These are phyloP conservation scores for Chinchilla lanigera DNA, from an alignment of 2,113 vertebrate species.

Conservation along the genomic window DNA sequence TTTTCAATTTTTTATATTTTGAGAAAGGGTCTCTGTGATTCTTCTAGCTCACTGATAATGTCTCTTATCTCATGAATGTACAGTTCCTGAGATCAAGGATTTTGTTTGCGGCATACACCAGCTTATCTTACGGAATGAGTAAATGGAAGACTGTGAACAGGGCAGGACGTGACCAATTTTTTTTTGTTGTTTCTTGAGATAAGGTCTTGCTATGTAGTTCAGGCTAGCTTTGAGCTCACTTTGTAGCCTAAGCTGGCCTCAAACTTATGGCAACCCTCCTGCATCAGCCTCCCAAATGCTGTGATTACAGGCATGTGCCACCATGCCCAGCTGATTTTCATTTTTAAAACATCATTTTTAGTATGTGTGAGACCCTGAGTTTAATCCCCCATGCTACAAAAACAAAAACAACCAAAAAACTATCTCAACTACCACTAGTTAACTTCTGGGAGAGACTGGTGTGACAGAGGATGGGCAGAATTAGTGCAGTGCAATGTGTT, in stretches of 20 bases:
- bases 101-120: background rate
- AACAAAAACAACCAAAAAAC: background rate
- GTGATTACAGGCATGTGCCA: background rate
- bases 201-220: background rate
- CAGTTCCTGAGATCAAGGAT: background rate
- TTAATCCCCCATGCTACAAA: background rate
- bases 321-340: background rate
- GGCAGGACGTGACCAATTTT: background rate
- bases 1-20: background rate
- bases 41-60: background rate
- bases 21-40: background rate
- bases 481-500: background rate
- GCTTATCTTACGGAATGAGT: conserved; percentile 17
- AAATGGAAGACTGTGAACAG: background rate
- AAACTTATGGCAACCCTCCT: background rate
- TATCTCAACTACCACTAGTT: background rate
- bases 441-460: background rate
- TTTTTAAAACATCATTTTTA: background rate
- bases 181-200: background rate
- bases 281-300: background rate
- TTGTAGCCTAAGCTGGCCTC: background rate
- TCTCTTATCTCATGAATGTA: background rate
- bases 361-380: background rate
- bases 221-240: background rate
- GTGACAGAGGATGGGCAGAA: background rate